phyloP scores from a whole-genome alignment of 2,888 invertebrate genomes.

The Pandemis cinnamomeana region DNA sequence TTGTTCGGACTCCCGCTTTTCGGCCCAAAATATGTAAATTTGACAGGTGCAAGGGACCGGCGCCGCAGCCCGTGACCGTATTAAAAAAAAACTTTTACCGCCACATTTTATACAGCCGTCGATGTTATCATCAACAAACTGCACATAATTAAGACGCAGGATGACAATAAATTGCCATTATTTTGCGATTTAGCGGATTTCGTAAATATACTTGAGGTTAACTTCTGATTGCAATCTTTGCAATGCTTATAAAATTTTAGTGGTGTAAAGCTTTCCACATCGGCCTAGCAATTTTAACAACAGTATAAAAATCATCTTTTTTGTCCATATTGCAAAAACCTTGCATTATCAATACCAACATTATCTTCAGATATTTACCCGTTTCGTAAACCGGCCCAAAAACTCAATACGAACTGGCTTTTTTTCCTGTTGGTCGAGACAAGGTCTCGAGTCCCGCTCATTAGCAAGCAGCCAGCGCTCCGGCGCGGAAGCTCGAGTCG shows the following conservation, averaged over 20 bases:
- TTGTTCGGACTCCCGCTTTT: constrained; percentile 11
- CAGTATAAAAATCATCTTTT: not conserved
- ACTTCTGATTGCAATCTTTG: constrained; percentile 17
- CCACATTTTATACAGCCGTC: constrained; percentile 11
- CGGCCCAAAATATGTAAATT: constrained; percentile 37
- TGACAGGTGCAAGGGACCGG: constrained; percentile 36
- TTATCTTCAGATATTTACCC: constrained; percentile 7
- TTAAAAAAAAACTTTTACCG: constrained; percentile 28
- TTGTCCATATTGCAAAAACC: constrained; percentile 10
- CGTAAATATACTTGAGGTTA: not conserved
- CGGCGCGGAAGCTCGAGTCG: constrained; percentile 44
- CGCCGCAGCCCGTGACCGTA: constrained; percentile 14
- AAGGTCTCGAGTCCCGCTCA: constrained; percentile 37
- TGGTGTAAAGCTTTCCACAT: not conserved
- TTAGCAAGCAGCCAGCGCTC: constrained; percentile 37
- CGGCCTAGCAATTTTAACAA: not conserved
- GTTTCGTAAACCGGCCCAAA: constrained; percentile 25
- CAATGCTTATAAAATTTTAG: constrained; percentile 19
- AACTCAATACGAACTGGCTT: constrained; percentile 29
- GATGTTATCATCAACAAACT: constrained; percentile 28
- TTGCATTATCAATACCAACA: constrained; percentile 1
- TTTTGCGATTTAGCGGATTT: constrained; percentile 15
- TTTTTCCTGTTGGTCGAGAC: constrained; percentile 20
- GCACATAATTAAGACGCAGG: constrained; percentile 31
- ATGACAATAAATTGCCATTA: constrained; percentile 14